phyloP scores from a whole-genome alignment of 2,797 vertebrate species.

The Picus viridis region DNA sequence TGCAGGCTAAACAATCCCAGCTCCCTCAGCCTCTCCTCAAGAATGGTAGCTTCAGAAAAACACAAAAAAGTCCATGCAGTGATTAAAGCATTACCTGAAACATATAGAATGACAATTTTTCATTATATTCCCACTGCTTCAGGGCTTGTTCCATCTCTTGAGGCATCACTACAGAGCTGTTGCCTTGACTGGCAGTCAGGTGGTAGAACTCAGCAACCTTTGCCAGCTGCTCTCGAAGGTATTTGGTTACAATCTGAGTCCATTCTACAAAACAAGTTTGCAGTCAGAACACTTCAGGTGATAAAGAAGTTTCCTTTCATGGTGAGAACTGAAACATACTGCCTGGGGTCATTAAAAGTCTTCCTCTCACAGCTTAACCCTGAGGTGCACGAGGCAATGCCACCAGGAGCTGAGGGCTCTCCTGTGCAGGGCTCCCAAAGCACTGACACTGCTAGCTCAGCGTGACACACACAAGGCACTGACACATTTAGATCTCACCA shows the following conservation, averaged over 20 bases:
- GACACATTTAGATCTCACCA: too few relatives aligned
- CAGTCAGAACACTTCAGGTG: background rate
- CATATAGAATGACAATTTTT: conserved; percentile 82
- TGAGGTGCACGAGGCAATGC: background rate
- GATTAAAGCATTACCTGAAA: conserved; percentile 76
- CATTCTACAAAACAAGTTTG: conserved; percentile 69
- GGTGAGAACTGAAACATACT: background rate
- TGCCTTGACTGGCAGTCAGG: conserved; percentile 54
- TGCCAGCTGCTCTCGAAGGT: conserved; percentile 79
- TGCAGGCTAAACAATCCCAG: too few relatives aligned
- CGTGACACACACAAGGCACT: too few relatives aligned
- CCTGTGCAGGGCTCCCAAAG: background rate
- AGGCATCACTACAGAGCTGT: conserved; percentile 52
- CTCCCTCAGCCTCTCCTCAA: background rate
- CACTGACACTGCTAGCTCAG: background rate
- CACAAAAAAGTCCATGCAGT: background rate
- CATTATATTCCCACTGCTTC: conserved; percentile 83
- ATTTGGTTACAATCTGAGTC: conserved; percentile 81
- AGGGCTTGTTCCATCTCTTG: conserved; percentile 79
- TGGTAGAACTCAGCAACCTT: conserved; percentile 82
- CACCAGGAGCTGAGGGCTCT: background rate
- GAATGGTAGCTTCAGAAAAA: background rate
- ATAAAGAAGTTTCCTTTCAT: background rate
- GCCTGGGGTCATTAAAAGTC: background rate
- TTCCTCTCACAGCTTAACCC: background rate